phyloP scores from a whole-genome alignment of 2,113 vertebrate genomes.

The Ceratotherium simum region DNA sequence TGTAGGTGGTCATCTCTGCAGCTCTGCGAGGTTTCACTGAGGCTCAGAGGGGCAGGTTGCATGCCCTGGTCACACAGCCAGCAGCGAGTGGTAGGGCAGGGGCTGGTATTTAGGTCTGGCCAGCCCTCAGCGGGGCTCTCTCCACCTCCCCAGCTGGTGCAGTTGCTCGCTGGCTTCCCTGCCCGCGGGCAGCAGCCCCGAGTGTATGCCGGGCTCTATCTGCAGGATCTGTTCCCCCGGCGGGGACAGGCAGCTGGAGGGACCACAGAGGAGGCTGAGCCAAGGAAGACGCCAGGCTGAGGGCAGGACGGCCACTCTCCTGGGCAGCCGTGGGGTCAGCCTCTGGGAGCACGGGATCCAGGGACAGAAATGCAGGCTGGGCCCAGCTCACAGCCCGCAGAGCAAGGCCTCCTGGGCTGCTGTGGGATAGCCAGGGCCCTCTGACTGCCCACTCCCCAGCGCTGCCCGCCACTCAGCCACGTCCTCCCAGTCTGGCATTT shows the following conservation, averaged over 20 bases:
- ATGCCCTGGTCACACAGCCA: accelerated
- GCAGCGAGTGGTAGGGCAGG: accelerated
- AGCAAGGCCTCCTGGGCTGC: neutral
- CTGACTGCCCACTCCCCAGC: neutral
- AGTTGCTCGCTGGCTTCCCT: accelerated
- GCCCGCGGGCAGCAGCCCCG: accelerated
- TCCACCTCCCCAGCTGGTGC: accelerated
- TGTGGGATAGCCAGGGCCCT: neutral
- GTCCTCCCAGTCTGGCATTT: neutral
- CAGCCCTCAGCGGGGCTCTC: accelerated
- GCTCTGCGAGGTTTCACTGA: neutral
- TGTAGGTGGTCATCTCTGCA: neutral
- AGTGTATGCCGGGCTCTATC: accelerated
- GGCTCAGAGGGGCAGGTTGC: neutral
- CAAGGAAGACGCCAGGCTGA: neutral
- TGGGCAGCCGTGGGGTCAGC: neutral
- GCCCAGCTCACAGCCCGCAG: neutral
- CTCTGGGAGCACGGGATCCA: accelerated
- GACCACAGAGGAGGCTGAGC: neutral
- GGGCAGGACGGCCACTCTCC: neutral
- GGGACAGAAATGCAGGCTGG: accelerated
- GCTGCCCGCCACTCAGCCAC: accelerated
- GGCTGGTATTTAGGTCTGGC: neutral
- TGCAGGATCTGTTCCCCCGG: neutral
- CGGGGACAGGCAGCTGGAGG: neutral